Evolutionary conservation across 2,113 vertebrate species (phyloP).

Genomic region (Oryzias melastigma): DNA sequence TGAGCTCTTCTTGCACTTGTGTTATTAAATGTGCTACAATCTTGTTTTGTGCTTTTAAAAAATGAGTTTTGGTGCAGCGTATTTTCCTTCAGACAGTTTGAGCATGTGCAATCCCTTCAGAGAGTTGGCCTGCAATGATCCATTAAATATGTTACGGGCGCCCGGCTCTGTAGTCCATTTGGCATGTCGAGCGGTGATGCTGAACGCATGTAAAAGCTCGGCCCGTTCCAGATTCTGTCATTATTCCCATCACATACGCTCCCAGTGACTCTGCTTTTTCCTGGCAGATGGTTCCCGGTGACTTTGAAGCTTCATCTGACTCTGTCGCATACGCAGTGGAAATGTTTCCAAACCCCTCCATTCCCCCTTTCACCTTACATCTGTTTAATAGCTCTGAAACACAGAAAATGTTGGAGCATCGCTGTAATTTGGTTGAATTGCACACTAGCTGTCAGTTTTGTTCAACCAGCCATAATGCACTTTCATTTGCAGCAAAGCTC

Average conservation of each 20-base stretch:
- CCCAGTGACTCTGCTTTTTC: conserved; percentile 59
- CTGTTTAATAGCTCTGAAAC: background rate
- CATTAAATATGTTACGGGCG: conserved; percentile 58
- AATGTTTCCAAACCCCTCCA: conserved; percentile 15
- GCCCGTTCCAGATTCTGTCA: conserved; percentile 38
- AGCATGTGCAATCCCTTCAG: conserved; percentile 50
- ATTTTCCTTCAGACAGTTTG: conserved; percentile 50
- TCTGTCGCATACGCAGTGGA: conserved; percentile 17
- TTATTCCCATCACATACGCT: conserved; percentile 60
- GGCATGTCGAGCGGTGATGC: conserved; percentile 57
- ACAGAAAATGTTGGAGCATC: too few relatives aligned
- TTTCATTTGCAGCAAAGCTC: conserved; percentile 6
- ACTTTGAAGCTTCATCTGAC: conserved; percentile 43
- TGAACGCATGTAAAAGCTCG: conserved; percentile 56
- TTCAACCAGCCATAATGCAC: background rate
- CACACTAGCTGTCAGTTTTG: background rate
- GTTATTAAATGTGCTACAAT: background rate
- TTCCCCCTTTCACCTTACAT: background rate
- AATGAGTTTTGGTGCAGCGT: conserved; percentile 11
- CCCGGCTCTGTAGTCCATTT: conserved; percentile 63
- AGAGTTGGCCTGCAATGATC: conserved; percentile 56
- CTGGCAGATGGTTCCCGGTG: conserved; percentile 46
- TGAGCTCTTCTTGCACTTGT: background rate
- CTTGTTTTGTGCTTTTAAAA: conserved; percentile 2
- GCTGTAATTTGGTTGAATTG: background rate